Percentiles rank a stretch among this genome's conserved stretches.
Evolutionary conservation across 53 echinoderm and acorn worm species (phyloP).

Genomic region (Astropecten irregularis): DNA sequence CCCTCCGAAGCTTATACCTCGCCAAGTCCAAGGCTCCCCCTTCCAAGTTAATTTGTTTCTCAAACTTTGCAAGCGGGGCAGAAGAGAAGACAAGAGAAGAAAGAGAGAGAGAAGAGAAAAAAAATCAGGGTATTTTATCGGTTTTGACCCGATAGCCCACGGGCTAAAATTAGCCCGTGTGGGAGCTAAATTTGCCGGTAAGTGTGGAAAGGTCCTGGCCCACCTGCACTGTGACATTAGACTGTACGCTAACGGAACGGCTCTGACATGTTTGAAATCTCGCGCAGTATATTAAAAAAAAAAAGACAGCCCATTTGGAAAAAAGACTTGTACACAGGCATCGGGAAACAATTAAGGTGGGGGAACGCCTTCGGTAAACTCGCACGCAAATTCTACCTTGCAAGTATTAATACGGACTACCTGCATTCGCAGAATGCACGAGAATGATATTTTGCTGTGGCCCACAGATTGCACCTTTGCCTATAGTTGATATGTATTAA

Average conservation of each 20-base stretch:
- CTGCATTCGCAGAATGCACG: not conserved
- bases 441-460: not conserved
- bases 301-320: too few species aligned
- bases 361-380: conserved; percentile 1
- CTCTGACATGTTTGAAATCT: not conserved
- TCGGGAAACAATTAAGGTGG: not conserved
- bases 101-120: not conserved
- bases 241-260: conserved; percentile 18
- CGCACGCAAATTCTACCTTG: conserved; percentile 2
- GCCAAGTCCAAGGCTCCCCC: not conserved
- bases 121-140: conserved; percentile 11
- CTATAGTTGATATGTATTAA: not conserved
- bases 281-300: too few species aligned
- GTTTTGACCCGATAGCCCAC: not conserved
- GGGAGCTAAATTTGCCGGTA: conserved; percentile 1
- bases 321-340: too few species aligned
- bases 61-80: not conserved
- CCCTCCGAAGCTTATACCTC: not conserved
- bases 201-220: conserved; percentile 12
- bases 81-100: too few species aligned
- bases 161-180: conserved; percentile 18
- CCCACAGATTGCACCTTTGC: not conserved
- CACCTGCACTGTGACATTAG: not conserved
- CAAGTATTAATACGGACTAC: not conserved
- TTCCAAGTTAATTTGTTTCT: conserved; percentile 2